phyloP scores from a whole-genome alignment of 1,140 invertebrate genomes.

The Lordiphosa clarofinis region DNA sequence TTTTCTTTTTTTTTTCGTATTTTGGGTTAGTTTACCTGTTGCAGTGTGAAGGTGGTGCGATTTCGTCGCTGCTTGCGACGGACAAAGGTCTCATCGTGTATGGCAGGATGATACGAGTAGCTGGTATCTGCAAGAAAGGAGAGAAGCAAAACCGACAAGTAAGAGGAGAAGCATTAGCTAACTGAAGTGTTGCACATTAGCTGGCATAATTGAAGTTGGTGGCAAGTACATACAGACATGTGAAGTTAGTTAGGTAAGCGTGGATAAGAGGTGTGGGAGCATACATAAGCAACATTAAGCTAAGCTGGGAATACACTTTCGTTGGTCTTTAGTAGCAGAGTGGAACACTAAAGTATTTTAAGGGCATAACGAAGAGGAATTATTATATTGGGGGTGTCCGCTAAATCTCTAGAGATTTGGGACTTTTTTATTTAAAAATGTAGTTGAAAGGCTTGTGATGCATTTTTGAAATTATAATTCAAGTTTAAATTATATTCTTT shows the following conservation, averaged over 20 bases:
- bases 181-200: constrained; percentile 58
- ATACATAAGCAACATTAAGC: constrained; percentile 56
- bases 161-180: constrained; percentile 22
- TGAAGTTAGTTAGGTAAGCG: too few relatives aligned
- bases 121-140: constrained; percentile 87
- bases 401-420: too few relatives aligned
- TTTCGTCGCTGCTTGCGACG: constrained; percentile 96
- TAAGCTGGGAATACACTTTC: constrained; percentile 18
- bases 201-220: constrained; percentile 48
- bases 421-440: too few relatives aligned
- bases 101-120: constrained; percentile 94
- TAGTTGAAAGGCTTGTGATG: too few relatives aligned
- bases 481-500: too few relatives aligned
- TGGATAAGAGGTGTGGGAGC: constrained; percentile 16
- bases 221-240: too few relatives aligned
- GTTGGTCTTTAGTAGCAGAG: not conserved
- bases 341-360: too few relatives aligned
- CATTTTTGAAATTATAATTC: too few relatives aligned
- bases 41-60: constrained; percentile 97
- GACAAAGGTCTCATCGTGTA: constrained; percentile 98
- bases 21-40: constrained; percentile 86
- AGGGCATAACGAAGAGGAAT: too few relatives aligned
- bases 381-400: too few relatives aligned
- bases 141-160: constrained; percentile 9
- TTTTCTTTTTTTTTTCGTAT: constrained; percentile 61